A percentile compares a stretch with the other conserved stretches of the same genome.
These are phyloP conservation scores for Rhagium mordax DNA, from an alignment of 2,888 invertebrate genomes.

Conservation along the genomic window DNA sequence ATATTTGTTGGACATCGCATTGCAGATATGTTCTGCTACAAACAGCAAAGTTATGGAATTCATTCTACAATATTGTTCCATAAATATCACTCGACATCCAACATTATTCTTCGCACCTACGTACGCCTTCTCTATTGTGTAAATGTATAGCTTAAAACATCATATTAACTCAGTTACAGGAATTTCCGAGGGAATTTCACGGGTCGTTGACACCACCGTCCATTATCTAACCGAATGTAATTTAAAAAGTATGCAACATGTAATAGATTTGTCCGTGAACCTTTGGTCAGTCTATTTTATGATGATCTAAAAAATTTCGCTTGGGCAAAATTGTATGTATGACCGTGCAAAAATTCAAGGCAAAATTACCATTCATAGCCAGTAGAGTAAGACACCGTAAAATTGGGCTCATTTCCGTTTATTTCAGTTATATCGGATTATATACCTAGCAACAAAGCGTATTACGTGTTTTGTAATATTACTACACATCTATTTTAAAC, in stretches of 20 bases:
- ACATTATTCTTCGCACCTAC: no score
- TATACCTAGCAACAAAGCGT: neutral
- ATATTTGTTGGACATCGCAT: no score
- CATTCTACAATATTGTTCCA: no score
- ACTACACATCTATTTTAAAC: no score
- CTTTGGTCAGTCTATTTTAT: neutral
- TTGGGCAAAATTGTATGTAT: neutral
- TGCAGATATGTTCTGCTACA: no score
- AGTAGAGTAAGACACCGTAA: neutral
- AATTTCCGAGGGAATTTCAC: neutral
- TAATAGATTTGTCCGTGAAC: neutral
- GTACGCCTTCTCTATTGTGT: no score
- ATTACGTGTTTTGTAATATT: neutral
- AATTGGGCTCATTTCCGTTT: neutral
- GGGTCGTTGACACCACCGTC: neutral
- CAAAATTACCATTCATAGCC: neutral
- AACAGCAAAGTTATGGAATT: no score
- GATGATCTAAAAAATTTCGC: neutral
- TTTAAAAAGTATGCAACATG: neutral
- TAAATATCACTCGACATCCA: no score
- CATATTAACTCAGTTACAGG: no score
- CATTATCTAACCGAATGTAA: neutral
- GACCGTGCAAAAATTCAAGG: neutral
- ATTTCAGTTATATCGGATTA: neutral
- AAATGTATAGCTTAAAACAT: no score